These are phyloP conservation scores for Anarsia innoxiella DNA, from an alignment of 2,888 invertebrate species.

Conservation along the genomic window DNA sequence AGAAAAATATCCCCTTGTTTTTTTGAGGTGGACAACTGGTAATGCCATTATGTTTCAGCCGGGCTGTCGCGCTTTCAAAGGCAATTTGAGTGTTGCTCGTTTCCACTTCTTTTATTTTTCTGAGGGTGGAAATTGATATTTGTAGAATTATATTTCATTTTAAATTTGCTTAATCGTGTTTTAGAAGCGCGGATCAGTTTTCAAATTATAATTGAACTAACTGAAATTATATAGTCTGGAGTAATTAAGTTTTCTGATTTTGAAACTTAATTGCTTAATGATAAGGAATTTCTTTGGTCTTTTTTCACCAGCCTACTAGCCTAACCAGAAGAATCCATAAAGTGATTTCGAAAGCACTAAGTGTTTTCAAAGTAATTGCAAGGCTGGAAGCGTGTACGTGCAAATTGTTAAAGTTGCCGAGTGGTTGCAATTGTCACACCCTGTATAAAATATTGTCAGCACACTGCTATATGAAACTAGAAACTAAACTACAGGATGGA, in stretches of 20 bases:
- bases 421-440: constrained; percentile 62
- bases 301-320: too few species aligned
- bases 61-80: not conserved
- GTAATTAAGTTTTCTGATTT: too few species aligned
- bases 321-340: constrained; percentile 55
- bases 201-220: too few species aligned
- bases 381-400: too few species aligned
- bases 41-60: not conserved
- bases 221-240: too few species aligned
- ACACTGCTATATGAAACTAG: constrained; percentile 17
- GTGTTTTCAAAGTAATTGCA: too few species aligned
- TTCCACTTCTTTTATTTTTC: not conserved
- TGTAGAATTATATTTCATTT: not conserved
- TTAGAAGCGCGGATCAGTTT: too few species aligned
- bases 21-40: not conserved
- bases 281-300: too few species aligned
- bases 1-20: constrained; percentile 25
- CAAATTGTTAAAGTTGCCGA: constrained; percentile 62
- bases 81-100: not conserved
- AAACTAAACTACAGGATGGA: not conserved
- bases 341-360: too few species aligned
- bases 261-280: too few species aligned
- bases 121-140: not conserved
- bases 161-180: not conserved
- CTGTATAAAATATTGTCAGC: constrained; percentile 60